Base-by-base conservation (phyloP, 2,888 invertebrate genomes). In the Pandemis cinnamomeana region DNA sequence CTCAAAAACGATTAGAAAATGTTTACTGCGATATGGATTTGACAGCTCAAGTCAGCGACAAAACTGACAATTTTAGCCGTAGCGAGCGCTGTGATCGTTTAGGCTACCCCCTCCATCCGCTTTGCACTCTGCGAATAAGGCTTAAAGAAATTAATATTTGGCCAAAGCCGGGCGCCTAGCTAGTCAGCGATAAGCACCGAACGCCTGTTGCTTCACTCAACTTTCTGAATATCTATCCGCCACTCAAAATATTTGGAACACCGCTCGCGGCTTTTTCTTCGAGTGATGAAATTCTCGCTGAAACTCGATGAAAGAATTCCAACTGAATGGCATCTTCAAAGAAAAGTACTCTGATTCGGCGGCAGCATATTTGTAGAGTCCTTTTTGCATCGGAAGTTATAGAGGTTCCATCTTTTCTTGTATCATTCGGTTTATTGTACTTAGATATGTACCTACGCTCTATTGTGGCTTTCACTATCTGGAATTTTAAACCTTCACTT, bases 141-240 rank as follows among this genome's bases (percentile, higher is more conserved):
- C 44, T 44, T 7, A 44, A 44, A 7, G 44, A 44, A 8, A 36
- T 36, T 44, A 44, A 8, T 7, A 44, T 7, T 44, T 6, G 51
- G 13, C n/a, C 6, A n/a, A 51, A n/a, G 5, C 13, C 51, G 51
- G 6, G 51, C 51, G 5, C 27, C 27, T 27, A 5, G 61, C 13
- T 2, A 7, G 61, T 42, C 5, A 61, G 42, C 61, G 42, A 41
- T n/a, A 13, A 58, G 41, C 41, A 1, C 42, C 36, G n/a, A 66
- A 68, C 70, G 79, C 83, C 80, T 83, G 83, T 83, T 83, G 82
- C 82, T 81, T 78, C 77, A 78, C 77, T 77, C 67, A 83, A 82
- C 80, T 81, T 83, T 79, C 46, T 76, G 81, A 81, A 83, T 82
- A 81, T 81, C 78, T 79, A 81, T 81, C 78, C 77, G 79, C 78